Base-by-base conservation (phyloP, 2,797 vertebrate genomes). In the Scomberomorus guttatus region DNA sequence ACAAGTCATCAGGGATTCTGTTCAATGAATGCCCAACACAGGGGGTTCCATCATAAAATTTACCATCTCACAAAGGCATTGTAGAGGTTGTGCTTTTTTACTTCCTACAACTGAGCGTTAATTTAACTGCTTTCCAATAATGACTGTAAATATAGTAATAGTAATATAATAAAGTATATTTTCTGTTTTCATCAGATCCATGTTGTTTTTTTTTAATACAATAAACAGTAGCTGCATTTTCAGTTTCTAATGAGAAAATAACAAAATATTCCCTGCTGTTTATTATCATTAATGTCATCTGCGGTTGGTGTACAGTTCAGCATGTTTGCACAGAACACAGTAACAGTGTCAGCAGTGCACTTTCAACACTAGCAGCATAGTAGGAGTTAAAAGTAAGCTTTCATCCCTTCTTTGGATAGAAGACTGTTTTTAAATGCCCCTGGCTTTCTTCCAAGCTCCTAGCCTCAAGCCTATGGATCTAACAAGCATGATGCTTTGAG, bases 1-100 rank as follows among this genome's bases (percentile, higher is more conserved):
- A 96, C 95, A 95, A 96, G 95, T 93, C 95, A 93, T 92, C 77
- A 87, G 95, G 95, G 95, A 95, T 91, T 95, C 93, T 86, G 93
- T 84, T 94, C 91, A 94, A 92, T 91, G 93, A 93, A 90, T 89
- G 86, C 87, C 92, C 93, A 90, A 90, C 88, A 90, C 81, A 82
- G 80, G 90, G 87, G 91, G 89, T 89, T 91, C 89, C 79, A 72
- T 93, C 89, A 90, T 90, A 90, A 93, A 93, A 93, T 88, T 75
- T 85, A 90, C 82, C 72, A 80, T 93, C 85, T 93, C 91, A 83
- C 93, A 91, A 91, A 92, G 93, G 89, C 88, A 80, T 88, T 73
- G 79, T 81, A 59, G 77, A 89, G 90, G 89, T 92, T 91, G 87
- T 77, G 75, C 76, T 82, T 92, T 92, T 90, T 87, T 75, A 83